phyloP scores from a whole-genome alignment of 37 sponge, comb jelly and placozoan species.

The Axinella damicornis region DNA sequence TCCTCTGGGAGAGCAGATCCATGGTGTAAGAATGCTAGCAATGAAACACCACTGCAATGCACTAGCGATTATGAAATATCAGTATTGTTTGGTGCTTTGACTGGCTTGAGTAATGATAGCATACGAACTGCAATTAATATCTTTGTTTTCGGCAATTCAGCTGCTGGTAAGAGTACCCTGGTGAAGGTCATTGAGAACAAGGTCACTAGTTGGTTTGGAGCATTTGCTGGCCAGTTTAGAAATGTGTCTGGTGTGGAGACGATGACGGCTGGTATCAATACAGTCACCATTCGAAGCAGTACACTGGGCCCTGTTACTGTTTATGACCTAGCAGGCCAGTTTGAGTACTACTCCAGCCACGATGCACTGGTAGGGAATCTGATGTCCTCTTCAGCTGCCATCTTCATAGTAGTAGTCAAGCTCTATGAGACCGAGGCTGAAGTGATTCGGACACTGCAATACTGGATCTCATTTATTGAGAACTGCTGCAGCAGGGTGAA shows the following conservation, averaged over 20 bases:
- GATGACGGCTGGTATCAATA: conserved; percentile 42
- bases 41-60: background rate
- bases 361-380: conserved; percentile 18
- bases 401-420: conserved; percentile 28
- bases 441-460: conserved; percentile 1
- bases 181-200: conserved; percentile 4
- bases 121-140: background rate
- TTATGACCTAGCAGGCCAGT: conserved; percentile 52
- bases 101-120: background rate
- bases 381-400: background rate
- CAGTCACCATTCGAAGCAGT: background rate
- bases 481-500: background rate
- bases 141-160: conserved; percentile 25
- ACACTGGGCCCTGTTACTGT: conserved; percentile 19
- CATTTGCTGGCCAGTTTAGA: background rate
- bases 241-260: background rate
- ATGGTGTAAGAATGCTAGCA: background rate
- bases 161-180: conserved; percentile 49
- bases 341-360: conserved; percentile 48
- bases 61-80: background rate
- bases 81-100: too few relatives aligned
- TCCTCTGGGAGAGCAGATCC: background rate
- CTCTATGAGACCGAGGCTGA: conserved; percentile 13
- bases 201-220: background rate
- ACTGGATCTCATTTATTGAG: conserved; percentile 33